A percentile compares a stretch with the other conserved stretches of the same genome.
Conservation (phyloP, 2,888 invertebrate species). For the Melinopterus prodromus region DNA sequence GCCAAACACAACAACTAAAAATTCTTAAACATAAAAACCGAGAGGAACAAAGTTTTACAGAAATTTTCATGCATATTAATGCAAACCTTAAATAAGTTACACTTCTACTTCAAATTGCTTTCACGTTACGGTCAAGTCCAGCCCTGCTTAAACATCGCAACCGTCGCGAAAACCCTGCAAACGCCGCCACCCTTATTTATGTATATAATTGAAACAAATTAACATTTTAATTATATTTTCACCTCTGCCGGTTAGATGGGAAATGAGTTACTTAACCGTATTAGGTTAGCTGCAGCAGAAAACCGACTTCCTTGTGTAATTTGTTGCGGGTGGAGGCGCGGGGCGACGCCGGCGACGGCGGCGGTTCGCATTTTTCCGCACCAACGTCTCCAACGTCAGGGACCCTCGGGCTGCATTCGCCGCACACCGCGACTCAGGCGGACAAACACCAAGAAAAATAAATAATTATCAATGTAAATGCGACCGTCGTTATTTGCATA, state of each 20-base stretch:
- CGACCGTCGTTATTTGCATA: background rate
- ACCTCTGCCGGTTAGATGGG: background rate
- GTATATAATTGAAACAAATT: constrained; percentile 20
- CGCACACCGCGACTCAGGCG: background rate
- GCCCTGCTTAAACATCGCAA: no score
- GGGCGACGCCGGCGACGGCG: background rate
- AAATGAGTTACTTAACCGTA: background rate
- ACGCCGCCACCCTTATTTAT: background rate
- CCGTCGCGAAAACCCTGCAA: no score
- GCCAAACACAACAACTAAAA: no score
- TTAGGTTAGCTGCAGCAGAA: background rate
- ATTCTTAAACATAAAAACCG: background rate
- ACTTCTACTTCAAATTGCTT: no score
- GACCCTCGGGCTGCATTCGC: background rate
- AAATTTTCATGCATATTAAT: background rate
- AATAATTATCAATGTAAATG: constrained; percentile 37
- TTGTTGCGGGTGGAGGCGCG: background rate
- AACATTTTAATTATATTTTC: constrained; percentile 14
- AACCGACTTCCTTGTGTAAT: background rate
- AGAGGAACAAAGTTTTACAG: background rate
- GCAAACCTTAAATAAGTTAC: background rate
- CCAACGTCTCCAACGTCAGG: background rate
- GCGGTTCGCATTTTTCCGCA: background rate
- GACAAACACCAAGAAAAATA: constrained; percentile 15
- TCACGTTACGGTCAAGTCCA: no score